Conservation (phyloP, 2,888 invertebrate genomes). For the Macrosoma leucophasiata region DNA sequence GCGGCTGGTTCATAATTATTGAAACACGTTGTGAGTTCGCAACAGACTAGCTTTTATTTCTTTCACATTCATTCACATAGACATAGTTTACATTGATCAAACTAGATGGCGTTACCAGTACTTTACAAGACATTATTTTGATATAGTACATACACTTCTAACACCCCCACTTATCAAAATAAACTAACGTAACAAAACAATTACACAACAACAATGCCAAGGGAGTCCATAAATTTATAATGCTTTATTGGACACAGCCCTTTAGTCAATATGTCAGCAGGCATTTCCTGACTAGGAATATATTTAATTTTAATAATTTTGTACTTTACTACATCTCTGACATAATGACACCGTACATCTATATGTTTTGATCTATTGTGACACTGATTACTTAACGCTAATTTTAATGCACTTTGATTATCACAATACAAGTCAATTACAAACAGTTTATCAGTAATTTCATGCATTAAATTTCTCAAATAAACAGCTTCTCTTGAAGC, state of each 20-base stretch:
- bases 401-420: conserved; percentile 9
- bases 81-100: no score
- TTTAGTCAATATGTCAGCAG: conserved; percentile 18
- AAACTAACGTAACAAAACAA: neutral
- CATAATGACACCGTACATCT: conserved; percentile 12
- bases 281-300: conserved; percentile 13
- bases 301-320: conserved; percentile 9
- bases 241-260: conserved; percentile 12
- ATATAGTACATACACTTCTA: no score
- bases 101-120: no score
- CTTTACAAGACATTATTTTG: no score
- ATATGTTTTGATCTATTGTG: conserved; percentile 10
- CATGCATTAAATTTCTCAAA: no score
- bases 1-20: no score
- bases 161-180: conserved; percentile 7
- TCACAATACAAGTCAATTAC: no score
- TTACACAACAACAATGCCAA: neutral
- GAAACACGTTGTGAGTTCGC: no score
- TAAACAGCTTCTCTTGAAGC: no score
- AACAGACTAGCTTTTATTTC: no score
- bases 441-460: no score
- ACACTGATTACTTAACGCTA: conserved; percentile 1
- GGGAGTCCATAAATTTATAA: conserved; percentile 9
- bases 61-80: no score
- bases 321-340: conserved; percentile 9